Evolutionary conservation across 2,888 invertebrate species (phyloP).

Genomic region (Pseudococcus jackbeardsleyi): DNA sequence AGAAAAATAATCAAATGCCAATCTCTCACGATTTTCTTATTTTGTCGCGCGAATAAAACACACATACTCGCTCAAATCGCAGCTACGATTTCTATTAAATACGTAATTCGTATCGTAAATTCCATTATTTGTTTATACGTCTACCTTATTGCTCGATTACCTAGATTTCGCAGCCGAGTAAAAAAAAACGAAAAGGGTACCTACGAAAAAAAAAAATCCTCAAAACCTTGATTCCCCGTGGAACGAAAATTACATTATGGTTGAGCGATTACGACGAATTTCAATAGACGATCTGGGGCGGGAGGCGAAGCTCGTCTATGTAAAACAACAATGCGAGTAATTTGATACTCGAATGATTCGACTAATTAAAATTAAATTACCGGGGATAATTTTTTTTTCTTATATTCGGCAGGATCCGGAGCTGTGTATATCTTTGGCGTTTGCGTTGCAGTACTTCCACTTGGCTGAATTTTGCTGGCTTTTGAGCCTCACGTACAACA

Average conservation of each 20-base stretch:
- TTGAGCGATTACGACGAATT: not conserved
- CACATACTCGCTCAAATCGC: not conserved
- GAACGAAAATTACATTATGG: constrained; percentile 26
- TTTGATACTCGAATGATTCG: constrained; percentile 40
- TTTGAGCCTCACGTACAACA: constrained; percentile 77
- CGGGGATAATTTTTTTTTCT: constrained; percentile 39
- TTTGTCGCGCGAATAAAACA: not conserved
- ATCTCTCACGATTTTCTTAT: not conserved
- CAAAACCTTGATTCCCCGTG: not conserved
- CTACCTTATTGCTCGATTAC: not conserved
- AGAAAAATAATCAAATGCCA: constrained; percentile 11
- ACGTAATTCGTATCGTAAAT: not conserved
- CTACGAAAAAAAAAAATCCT: not conserved
- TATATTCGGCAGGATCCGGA: constrained; percentile 74
- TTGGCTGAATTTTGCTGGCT: constrained; percentile 79
- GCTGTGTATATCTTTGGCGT: constrained; percentile 75
- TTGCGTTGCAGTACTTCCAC: constrained; percentile 77
- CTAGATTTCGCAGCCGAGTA: not conserved
- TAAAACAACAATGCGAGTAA: constrained; percentile 21
- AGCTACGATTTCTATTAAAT: not conserved
- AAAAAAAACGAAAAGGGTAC: not conserved
- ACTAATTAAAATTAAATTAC: constrained; percentile 44
- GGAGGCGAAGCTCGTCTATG: not conserved
- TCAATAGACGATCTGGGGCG: not conserved
- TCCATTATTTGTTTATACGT: constrained; percentile 14